These are phyloP conservation scores for Harpegnathos saltator DNA, from an alignment of 1,140 invertebrate species.

Conservation along the genomic window DNA sequence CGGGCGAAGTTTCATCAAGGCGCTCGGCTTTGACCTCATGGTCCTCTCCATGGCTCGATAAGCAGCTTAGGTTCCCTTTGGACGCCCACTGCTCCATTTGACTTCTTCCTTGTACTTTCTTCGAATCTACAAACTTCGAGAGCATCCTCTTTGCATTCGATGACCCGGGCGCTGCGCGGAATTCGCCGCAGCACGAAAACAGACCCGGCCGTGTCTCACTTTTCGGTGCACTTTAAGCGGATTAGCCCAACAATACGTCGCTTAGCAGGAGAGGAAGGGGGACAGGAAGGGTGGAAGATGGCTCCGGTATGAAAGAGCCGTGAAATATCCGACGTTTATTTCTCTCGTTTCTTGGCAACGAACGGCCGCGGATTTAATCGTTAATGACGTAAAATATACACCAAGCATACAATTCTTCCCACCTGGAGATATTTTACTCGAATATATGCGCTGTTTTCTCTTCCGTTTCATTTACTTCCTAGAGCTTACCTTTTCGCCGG, in stretches of 20 bases:
- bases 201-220: constrained; percentile 1
- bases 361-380: constrained; percentile 7
- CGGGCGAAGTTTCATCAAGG: constrained; percentile 8
- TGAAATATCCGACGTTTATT: constrained; percentile 7
- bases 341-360: constrained; percentile 7
- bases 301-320: background rate
- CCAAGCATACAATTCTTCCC: background rate
- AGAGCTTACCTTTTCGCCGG: too few relatives aligned
- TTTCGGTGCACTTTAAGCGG: constrained; percentile 23
- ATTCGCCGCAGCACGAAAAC: constrained; percentile 16
- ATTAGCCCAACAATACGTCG: constrained; percentile 34
- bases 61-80: constrained; percentile 29
- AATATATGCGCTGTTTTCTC: too few relatives aligned
- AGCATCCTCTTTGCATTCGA: constrained; percentile 30
- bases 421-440: too few relatives aligned
- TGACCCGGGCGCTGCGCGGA: background rate
- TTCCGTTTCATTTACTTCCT: too few relatives aligned
- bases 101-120: constrained; percentile 33
- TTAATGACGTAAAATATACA: background rate
- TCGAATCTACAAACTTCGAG: constrained; percentile 25
- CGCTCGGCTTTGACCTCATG: constrained; percentile 34
- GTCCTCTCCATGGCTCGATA: constrained; percentile 15
- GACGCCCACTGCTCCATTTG: constrained; percentile 27
- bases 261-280: too few relatives aligned
- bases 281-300: too few relatives aligned